A percentile compares a stretch with the other conserved stretches of the same genome.
These are phyloP conservation scores for Pissodes strobi DNA, from an alignment of 1,140 invertebrate genomes.

Conservation along the genomic window DNA sequence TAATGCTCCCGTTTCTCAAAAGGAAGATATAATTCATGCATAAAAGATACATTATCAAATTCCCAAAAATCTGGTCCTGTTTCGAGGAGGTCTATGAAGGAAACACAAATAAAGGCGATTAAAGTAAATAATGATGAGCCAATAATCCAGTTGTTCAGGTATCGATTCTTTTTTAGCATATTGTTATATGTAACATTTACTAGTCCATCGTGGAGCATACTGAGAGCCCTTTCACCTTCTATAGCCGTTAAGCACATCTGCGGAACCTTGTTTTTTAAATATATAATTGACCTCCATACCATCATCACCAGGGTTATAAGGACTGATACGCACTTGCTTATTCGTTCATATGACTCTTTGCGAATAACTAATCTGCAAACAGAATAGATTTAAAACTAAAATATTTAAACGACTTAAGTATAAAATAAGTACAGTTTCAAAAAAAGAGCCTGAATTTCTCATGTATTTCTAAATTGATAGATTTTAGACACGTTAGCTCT, in stretches of 20 bases:
- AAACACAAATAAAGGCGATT: not conserved
- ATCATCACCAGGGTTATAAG: not conserved
- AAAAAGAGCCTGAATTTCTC: no score
- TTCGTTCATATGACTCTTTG: conserved; percentile 1
- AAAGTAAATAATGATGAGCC: conserved; percentile 7
- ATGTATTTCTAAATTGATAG: no score
- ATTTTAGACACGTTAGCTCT: no score
- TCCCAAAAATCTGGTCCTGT: conserved; percentile 6
- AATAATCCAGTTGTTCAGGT: conserved; percentile 1
- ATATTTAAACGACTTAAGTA: no score
- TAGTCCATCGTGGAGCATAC: not conserved
- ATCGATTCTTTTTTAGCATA: not conserved
- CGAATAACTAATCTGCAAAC: not conserved
- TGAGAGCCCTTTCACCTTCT: not conserved
- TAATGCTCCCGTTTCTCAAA: not conserved
- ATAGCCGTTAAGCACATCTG: not conserved
- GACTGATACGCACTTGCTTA: conserved; percentile 12
- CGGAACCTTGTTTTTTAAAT: not conserved
- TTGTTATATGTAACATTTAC: not conserved
- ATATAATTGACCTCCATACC: not conserved
- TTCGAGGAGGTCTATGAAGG: not conserved
- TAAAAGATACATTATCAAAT: conserved; percentile 12
- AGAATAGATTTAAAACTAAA: not conserved
- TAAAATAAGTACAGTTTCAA: no score
- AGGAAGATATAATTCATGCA: conserved; percentile 14